Base-by-base conservation (phyloP, 2,888 invertebrate species). In the Drosophila fungiperda region DNA sequence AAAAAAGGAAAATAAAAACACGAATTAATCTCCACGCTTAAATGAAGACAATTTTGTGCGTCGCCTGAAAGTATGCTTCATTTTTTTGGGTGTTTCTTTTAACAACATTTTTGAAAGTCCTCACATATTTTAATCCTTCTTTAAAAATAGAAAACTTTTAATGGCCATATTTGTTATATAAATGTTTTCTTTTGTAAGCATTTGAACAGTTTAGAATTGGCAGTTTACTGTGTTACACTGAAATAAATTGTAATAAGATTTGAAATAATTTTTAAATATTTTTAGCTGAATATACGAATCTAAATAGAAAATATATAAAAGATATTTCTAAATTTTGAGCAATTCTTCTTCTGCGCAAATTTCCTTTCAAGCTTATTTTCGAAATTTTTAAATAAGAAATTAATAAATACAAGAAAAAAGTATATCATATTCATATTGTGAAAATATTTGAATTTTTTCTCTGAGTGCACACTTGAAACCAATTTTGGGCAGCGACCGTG, bases 61-160 rank as follows among this genome's bases (percentile, higher is more conserved):
- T 20, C 9, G 71, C 75, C 73, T 29, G 29, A 72, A 78, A 84
- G 78, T 84, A 87, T 78, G 84, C 82, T 53, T 50, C 6, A 36
- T 29, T 40, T 69, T 75, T 55, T 55, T 3, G 1, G 6, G 1
- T 1, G 8, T 11, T 7, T 2, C 4, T 12, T 7, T 29, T 26
- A 1, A 29, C 9, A 35, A 35, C 33, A 52, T 52, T 36, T 54
- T n/a, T 38, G n/a, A 54, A 38, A 54, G 1, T 3, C 2, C 4
- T 3, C n/a, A 3, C 17, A 23, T 15, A 15, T 38, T 12, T 8
- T 0, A 54, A 26, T 54, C 38, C 36, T n/a, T 26, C 36, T 26
- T 12, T 38, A 8, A 11, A 54, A 6, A 38, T 54, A 36, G 26
- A 29, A 55, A 55, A 29, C 7, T 15, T 52, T 17, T 26, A 12